Evolutionary conservation across 2,888 invertebrate genomes (phyloP).

Genomic region (Drosophila crucigera): DNA sequence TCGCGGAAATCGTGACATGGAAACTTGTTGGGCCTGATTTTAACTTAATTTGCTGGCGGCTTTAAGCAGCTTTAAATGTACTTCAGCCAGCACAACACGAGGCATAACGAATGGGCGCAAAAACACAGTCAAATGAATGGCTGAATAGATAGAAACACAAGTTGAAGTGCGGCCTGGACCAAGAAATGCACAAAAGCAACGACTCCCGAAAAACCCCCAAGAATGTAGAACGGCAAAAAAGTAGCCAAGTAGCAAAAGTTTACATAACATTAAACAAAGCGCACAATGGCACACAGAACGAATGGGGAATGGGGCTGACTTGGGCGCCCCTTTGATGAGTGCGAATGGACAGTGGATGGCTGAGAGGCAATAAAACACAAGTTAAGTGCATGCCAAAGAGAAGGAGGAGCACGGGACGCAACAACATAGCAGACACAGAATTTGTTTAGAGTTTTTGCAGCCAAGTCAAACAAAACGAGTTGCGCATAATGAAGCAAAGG

Average conservation of each 20-base stretch:
- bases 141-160: conserved; percentile 74
- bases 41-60: conserved; percentile 54
- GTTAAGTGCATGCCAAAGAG: conserved; percentile 54
- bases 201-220: not conserved
- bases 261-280: conserved; percentile 83
- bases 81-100: conserved; percentile 15
- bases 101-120: conserved; percentile 42
- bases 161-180: conserved; percentile 53
- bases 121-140: conserved; percentile 67
- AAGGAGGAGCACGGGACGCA: conserved; percentile 6
- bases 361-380: conserved; percentile 64
- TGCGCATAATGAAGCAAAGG: conserved; percentile 79
- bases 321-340: conserved; percentile 58
- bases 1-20: conserved; percentile 49
- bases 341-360: conserved; percentile 57
- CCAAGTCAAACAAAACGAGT: conserved; percentile 76
- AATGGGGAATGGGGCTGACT: conserved; percentile 38
- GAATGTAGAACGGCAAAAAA: conserved; percentile 44
- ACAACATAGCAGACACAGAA: conserved; percentile 44
- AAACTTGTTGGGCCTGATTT: conserved; percentile 39
- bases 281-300: conserved; percentile 63
- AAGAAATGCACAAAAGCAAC: conserved; percentile 60
- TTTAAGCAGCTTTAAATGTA: conserved; percentile 63
- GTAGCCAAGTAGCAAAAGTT: conserved; percentile 75
- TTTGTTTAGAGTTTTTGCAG: conserved; percentile 70